These are phyloP conservation scores for Anhinga anhinga DNA, from an alignment of 2,113 vertebrate species.

Conservation along the genomic window DNA sequence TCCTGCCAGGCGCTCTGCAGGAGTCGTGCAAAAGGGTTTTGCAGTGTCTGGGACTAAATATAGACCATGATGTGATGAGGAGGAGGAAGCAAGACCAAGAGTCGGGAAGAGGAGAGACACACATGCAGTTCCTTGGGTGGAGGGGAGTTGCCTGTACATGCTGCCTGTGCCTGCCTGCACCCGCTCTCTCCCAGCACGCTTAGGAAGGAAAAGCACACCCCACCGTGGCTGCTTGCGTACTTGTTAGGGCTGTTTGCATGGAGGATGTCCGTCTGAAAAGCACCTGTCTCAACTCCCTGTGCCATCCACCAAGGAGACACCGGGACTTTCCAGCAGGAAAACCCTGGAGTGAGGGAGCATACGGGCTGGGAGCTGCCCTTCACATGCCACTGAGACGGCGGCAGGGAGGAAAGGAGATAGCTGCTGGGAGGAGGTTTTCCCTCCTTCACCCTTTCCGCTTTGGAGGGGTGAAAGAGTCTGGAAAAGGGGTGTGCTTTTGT, in stretches of 20 bases:
- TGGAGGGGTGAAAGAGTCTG: background rate
- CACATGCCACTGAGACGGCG: fast-evolving
- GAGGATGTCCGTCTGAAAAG: background rate
- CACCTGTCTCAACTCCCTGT: fast-evolving
- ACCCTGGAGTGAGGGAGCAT: fast-evolving
- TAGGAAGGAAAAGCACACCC: slow-evolving; percentile 54
- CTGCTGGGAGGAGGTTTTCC: background rate
- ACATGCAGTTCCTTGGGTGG: background rate
- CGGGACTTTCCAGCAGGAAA: background rate
- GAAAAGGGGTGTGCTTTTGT: background rate
- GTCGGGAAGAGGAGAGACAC: background rate
- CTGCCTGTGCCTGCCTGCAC: background rate
- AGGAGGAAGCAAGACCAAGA: background rate
- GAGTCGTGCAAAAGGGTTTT: background rate
- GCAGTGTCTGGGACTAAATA: background rate
- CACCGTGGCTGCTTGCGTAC: background rate
- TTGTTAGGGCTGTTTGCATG: background rate
- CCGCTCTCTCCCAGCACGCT: background rate
- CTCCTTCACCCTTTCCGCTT: background rate
- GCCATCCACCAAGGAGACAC: background rate
- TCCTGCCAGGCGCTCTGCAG: background rate
- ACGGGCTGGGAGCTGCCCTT: background rate
- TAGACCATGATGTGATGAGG: background rate
- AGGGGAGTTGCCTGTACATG: background rate
- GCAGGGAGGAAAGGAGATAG: background rate